phyloP scores from a whole-genome alignment of 2,888 invertebrate species.

The Tetrapedia diversipes region DNA sequence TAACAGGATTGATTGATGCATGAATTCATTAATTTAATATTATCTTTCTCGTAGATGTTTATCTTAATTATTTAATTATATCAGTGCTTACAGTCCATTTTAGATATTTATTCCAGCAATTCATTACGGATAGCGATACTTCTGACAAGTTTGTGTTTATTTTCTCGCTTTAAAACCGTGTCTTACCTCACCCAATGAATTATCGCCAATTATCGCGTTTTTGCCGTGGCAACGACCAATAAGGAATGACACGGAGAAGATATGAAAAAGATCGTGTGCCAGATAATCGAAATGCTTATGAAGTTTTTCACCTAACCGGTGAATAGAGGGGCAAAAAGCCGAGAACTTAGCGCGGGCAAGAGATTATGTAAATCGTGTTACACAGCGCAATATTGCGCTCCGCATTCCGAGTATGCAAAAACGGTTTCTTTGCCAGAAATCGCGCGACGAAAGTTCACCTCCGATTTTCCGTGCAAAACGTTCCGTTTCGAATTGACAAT shows the following conservation, averaged over 20 bases:
- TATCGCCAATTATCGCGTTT: not conserved
- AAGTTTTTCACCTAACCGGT: constrained; percentile 38
- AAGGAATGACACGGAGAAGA: not conserved
- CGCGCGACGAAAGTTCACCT: constrained; percentile 3
- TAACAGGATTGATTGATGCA: no score
- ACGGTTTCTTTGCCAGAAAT: constrained; percentile 12
- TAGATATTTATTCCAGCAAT: not conserved
- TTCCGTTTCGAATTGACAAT: not conserved
- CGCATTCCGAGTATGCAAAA: constrained; percentile 3
- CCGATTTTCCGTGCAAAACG: not conserved
- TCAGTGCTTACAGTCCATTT: not conserved
- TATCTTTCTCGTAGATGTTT: no score
- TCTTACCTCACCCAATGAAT: not conserved
- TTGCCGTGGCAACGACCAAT: not conserved
- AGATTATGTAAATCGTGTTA: constrained; percentile 31
- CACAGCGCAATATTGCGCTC: constrained; percentile 1
- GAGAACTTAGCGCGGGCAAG: constrained; percentile 20
- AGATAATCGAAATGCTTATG: constrained; percentile 32
- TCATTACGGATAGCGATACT: not conserved
- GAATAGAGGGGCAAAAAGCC: constrained; percentile 7
- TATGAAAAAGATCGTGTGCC: constrained; percentile 11
- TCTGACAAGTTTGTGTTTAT: not conserved
- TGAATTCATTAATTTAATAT: no score
- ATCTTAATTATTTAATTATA: not conserved
- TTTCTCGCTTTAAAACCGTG: no score